Percentiles rank a stretch among this genome's conserved stretches.
Conservation (phyloP, 2,797 vertebrate genomes). For the Geotrypetes seraphini region DNA sequence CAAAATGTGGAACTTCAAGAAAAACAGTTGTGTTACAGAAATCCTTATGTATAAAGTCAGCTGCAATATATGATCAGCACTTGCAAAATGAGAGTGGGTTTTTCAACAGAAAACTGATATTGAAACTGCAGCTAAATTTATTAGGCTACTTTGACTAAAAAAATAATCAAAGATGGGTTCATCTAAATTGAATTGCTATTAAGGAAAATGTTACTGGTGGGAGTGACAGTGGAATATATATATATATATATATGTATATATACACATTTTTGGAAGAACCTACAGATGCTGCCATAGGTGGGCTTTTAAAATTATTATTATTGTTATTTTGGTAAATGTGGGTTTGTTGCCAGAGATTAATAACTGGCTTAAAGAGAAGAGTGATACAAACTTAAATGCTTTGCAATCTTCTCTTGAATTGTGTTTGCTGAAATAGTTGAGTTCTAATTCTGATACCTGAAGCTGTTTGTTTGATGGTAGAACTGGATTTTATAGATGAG, state of each 20-base stretch:
- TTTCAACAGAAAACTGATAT: slow-evolving; percentile 36
- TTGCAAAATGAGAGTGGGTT: slow-evolving; percentile 34
- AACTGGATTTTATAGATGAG: slow-evolving; percentile 46
- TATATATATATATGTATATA: fast-evolving
- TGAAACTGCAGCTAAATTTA: slow-evolving; percentile 31
- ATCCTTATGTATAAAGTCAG: slow-evolving; percentile 25
- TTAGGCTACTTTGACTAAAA: slow-evolving; percentile 22
- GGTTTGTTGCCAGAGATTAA: no score
- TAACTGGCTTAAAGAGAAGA: slow-evolving; percentile 21
- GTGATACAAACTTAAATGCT: slow-evolving; percentile 40
- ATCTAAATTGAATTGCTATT: slow-evolving; percentile 12
- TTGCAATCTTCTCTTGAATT: slow-evolving; percentile 24
- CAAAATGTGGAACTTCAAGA: slow-evolving; percentile 12
- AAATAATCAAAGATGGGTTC: background rate
- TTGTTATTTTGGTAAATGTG: no score
- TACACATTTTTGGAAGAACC: background rate
- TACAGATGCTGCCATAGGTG: no score
- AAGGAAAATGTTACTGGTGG: slow-evolving; percentile 25
- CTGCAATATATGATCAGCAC: slow-evolving; percentile 19
- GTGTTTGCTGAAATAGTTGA: slow-evolving; percentile 15
- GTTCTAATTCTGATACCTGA: no score
- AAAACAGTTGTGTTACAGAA: slow-evolving; percentile 29
- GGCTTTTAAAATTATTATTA: no score
- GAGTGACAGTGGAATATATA: background rate
- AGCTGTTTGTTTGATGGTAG: slow-evolving; percentile 37